phyloP scores from a whole-genome alignment of 2,797 vertebrate species.

The Lithobates sylvaticus region DNA sequence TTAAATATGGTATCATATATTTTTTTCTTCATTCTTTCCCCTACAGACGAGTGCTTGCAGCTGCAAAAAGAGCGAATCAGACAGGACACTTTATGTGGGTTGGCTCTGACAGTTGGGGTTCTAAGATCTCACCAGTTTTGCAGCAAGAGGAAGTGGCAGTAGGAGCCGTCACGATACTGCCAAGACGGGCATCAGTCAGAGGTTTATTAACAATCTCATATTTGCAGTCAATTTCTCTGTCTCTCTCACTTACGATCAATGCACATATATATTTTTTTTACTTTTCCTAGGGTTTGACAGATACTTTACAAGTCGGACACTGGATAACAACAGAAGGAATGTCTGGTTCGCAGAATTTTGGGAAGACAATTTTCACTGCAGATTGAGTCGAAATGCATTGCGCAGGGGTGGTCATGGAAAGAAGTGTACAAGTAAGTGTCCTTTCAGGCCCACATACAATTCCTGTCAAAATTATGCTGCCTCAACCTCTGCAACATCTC shows the following conservation, averaged over 20 bases:
- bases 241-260: neutral
- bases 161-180: conserved; percentile 92
- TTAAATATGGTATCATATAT: neutral
- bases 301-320: conserved; percentile 91
- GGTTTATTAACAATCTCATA: conserved; percentile 72
- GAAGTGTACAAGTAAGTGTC: conserved; percentile 89
- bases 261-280: neutral
- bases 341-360: conserved; percentile 98
- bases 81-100: conserved; percentile 97
- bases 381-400: conserved; percentile 90
- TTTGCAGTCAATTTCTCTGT: neutral
- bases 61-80: conserved; percentile 91
- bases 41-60: conserved; percentile 87
- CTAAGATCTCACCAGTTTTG: conserved; percentile 90
- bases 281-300: conserved; percentile 87
- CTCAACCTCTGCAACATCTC: too few species aligned
- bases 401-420: conserved; percentile 92
- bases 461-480: too few species aligned
- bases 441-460: too few species aligned
- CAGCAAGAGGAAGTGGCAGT: conserved; percentile 93
- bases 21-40: conserved; percentile 29
- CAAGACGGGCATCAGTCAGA: conserved; percentile 90
- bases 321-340: conserved; percentile 95
- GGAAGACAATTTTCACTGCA: conserved; percentile 97
- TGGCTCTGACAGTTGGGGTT: conserved; percentile 96